Conservation (phyloP, 2,888 invertebrate genomes). For the Drosophila prostipennis region DNA sequence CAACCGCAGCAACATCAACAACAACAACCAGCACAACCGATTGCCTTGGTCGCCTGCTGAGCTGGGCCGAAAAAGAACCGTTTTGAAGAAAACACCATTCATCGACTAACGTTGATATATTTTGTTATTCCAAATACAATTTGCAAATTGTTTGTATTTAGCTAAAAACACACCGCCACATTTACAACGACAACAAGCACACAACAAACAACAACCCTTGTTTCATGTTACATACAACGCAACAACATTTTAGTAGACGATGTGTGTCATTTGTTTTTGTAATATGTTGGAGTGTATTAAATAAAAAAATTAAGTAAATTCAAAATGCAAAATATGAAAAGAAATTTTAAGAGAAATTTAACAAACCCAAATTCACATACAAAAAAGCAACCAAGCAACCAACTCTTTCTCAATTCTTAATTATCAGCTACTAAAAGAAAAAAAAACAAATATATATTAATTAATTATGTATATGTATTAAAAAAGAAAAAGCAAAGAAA, state of each 20-base stretch:
- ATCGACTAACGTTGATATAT: conserved; percentile 35
- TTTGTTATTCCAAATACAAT: conserved; percentile 46
- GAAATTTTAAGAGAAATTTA: conserved; percentile 31
- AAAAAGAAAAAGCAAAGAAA: conserved; percentile 35
- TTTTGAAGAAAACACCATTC: conserved; percentile 18
- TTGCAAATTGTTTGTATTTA: conserved; percentile 47
- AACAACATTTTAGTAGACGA: conserved; percentile 62
- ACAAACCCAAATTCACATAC: conserved; percentile 28
- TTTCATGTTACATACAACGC: conserved; percentile 46
- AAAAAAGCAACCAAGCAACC: conserved; percentile 29
- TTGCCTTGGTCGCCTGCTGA: conserved; percentile 25
- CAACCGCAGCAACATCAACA: conserved; percentile 14
- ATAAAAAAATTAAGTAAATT: conserved; percentile 31
- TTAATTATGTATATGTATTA: conserved; percentile 71
- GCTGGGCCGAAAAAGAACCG: conserved; percentile 23
- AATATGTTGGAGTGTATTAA: conserved; percentile 59
- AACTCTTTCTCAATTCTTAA: conserved; percentile 72
- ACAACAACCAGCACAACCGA: conserved; percentile 12
- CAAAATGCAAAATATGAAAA: conserved; percentile 32
- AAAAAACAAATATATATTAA: conserved; percentile 57
- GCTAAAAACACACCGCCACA: conserved; percentile 18
- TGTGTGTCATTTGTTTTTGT: conserved; percentile 66
- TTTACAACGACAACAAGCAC: conserved; percentile 50
- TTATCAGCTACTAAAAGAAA: conserved; percentile 59
- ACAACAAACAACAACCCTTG: conserved; percentile 53